phyloP scores from a whole-genome alignment of 92 coral and sea anemone genomes.

The Phenganax stokvisi region DNA sequence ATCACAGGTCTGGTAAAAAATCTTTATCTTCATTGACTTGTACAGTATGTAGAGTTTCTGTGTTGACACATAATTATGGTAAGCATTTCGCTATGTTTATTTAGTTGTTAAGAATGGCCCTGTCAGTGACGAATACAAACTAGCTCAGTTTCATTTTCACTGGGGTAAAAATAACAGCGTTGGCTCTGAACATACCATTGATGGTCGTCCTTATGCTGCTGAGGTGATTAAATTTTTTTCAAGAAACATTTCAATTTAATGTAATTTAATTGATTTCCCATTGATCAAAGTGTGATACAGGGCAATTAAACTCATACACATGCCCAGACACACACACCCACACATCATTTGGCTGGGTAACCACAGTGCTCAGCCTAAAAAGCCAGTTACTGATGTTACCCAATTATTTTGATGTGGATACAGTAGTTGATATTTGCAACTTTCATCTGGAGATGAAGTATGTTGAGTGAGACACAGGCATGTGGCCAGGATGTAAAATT shows the following conservation, averaged over 20 bases:
- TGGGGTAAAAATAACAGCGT: slow-evolving; percentile 50
- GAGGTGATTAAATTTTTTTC: slow-evolving; percentile 44
- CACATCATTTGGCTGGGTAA: no score
- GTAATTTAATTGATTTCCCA: no score
- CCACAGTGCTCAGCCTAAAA: no score
- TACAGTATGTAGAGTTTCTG: neutral
- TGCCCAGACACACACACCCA: neutral
- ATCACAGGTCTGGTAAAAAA: neutral
- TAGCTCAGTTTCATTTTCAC: slow-evolving; percentile 60
- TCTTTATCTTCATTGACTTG: no score
- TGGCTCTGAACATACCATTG: slow-evolving; percentile 68
- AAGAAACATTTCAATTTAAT: neutral
- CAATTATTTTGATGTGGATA: no score
- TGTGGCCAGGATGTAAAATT: no score
- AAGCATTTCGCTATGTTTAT: neutral
- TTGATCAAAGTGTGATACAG: no score
- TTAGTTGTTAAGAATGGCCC: slow-evolving; percentile 18
- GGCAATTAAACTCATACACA: neutral
- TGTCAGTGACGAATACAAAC: slow-evolving; percentile 21
- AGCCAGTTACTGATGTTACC: no score
- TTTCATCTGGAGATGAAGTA: no score
- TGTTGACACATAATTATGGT: neutral
- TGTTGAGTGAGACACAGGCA: no score
- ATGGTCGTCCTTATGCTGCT: slow-evolving; percentile 54
- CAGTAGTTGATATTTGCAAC: no score